Conservation (phyloP, 2,113 vertebrate species). For the Cynocephalus volans region DNA sequence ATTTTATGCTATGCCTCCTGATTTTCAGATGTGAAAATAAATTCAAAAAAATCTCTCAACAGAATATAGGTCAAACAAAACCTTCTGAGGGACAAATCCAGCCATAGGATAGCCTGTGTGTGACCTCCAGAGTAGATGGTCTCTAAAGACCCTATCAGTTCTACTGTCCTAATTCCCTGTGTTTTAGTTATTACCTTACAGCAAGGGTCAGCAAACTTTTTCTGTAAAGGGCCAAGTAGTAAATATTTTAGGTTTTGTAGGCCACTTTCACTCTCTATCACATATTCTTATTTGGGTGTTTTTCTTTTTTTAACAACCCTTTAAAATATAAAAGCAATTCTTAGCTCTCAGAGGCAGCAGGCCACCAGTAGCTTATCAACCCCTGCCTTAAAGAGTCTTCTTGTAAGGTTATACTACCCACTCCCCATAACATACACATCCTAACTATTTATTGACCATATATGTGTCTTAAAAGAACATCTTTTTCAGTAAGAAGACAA, state of each 20-base stretch:
- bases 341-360: not conserved
- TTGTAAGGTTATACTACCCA: not conserved
- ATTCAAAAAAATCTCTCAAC: not conserved
- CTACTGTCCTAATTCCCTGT: not conserved
- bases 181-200: not conserved
- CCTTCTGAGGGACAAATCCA: not conserved
- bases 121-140: not conserved
- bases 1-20: not conserved
- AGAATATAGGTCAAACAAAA: not conserved
- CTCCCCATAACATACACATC: not conserved
- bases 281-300: not conserved
- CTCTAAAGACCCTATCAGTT: not conserved
- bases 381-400: not conserved
- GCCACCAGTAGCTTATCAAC: not conserved
- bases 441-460: not conserved
- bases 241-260: not conserved
- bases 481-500: not conserved
- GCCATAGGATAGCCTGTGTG: not conserved
- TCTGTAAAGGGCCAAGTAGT: not conserved
- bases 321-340: constrained; percentile 33
- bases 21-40: constrained; percentile 16
- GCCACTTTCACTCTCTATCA: not conserved
- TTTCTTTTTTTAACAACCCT: not conserved
- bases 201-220: not conserved
- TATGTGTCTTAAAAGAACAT: not conserved